Conservation (phyloP, 2,113 vertebrate species). For the Plectropomus leopardus region DNA sequence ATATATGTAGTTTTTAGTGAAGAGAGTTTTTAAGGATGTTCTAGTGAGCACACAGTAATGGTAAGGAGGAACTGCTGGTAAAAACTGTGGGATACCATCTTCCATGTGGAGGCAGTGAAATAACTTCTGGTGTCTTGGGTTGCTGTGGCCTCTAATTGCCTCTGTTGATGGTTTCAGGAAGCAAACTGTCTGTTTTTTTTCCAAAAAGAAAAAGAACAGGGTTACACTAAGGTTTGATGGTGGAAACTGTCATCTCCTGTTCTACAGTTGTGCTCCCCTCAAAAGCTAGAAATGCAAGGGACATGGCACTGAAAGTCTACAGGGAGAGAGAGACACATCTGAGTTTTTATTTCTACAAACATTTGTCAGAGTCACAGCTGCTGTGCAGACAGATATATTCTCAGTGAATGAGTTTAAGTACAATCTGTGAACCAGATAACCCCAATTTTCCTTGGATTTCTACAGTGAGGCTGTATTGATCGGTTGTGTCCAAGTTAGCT, state of each 20-base stretch:
- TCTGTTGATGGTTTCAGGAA: slow-evolving; percentile 19
- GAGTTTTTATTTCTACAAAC: slow-evolving; percentile 18
- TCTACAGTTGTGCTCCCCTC: slow-evolving; percentile 2
- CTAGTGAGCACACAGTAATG: background rate
- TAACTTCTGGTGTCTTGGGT: background rate
- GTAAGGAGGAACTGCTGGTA: slow-evolving; percentile 23
- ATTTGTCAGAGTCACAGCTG: slow-evolving; percentile 16
- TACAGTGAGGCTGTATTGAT: background rate
- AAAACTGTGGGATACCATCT: background rate
- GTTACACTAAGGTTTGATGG: slow-evolving; percentile 8
- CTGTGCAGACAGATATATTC: background rate
- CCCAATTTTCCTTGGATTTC: background rate
- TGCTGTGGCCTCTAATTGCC: slow-evolving; percentile 35
- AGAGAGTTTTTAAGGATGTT: slow-evolving; percentile 10
- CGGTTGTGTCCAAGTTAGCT: background rate
- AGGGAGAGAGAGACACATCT: background rate
- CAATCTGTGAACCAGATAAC: background rate
- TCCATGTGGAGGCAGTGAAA: slow-evolving; percentile 30
- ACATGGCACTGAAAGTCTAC: background rate
- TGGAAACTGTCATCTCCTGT: slow-evolving; percentile 16
- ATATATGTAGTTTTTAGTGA: background rate
- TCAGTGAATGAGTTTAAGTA: background rate
- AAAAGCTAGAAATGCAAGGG: slow-evolving; percentile 4
- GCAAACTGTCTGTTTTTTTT: slow-evolving; percentile 10
- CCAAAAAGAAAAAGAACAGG: background rate